Base-by-base conservation (phyloP, 2,888 invertebrate genomes). In the Ornithoptera priamus region DNA sequence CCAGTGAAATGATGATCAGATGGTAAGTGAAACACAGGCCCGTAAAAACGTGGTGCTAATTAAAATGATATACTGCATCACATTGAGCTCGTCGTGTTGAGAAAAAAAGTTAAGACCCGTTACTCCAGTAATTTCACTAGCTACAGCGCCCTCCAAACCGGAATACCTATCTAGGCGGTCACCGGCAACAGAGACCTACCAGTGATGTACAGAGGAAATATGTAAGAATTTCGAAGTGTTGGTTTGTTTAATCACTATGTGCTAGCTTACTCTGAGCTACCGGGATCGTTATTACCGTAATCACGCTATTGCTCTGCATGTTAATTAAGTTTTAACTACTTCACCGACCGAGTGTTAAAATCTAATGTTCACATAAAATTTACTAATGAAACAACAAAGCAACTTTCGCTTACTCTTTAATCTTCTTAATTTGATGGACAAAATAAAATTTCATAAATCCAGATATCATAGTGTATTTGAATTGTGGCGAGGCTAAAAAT, bases 381-480 rank as follows among this genome's bases (percentile, higher is more conserved):
- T 30, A 30, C 58, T 62, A 58, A 60, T 53, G 20, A 65, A 62
- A 65, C 46, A 65, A 62, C 57, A 58, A 67, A 24, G n/a, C 17
- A 24, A 69, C 69, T 69, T 69, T 69, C 69, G 65, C 69, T 57
- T n/a, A 65, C 50, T 24, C 42, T 42, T 63, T 65, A 56, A 53
- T 57, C 6, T 65, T 56, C 39, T 20, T 69, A 61, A 58, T 58
- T 62, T 59, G 24, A 57, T 59, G 42, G 36, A 65, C 56, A n/a
- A 61, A 65, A 58, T 20, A 63, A 30, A 58, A 58, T 68, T 63
- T 53, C 39, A 39, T 30, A 53, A 64, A 24, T 42, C 8, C 24
- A n/a, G 15, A 58, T 59, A 39, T 30, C 5, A 58, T 17, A 17
- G 20, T 36, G 30, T 57, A 64, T 20, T 30, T 1, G 24, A 53